Evolutionary conservation across 2,113 vertebrate genomes (phyloP).

Genomic region (Delphinus delphis): DNA sequence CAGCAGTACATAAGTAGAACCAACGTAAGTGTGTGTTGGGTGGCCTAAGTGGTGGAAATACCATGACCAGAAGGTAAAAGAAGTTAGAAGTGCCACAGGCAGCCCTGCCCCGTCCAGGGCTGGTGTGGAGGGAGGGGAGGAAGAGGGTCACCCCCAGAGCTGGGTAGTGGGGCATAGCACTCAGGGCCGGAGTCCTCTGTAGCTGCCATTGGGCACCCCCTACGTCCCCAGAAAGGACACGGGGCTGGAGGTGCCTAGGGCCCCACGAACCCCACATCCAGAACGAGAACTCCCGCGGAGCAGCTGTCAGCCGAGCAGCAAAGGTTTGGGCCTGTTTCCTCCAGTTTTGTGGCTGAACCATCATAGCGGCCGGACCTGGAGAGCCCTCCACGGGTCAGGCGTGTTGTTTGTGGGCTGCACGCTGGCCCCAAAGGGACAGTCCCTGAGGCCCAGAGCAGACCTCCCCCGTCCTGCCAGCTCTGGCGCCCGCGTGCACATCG

Average conservation of each 20-base stretch:
- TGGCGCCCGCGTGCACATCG: accelerated
- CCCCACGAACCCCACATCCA: neutral
- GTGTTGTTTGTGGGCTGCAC: neutral
- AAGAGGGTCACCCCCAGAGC: neutral
- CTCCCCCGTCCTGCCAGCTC: neutral
- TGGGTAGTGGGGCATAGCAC: neutral
- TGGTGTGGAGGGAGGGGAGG: neutral
- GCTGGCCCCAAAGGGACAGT: neutral
- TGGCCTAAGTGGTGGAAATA: neutral
- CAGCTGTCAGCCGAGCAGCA: neutral
- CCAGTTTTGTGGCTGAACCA: neutral
- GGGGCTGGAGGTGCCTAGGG: neutral
- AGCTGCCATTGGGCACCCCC: neutral
- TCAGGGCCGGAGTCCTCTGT: neutral
- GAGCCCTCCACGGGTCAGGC: neutral
- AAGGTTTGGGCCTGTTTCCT: neutral
- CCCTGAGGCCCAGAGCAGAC: neutral
- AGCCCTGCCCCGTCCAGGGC: neutral
- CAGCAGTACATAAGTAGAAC: neutral
- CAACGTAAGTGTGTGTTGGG: neutral
- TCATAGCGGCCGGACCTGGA: neutral
- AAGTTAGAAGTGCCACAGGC: neutral
- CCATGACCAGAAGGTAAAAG: neutral
- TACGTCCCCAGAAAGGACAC: neutral
- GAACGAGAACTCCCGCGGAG: neutral